Evolutionary conservation across 2,113 vertebrate species (phyloP), one percentile per base, ranked within the genome.

Genomic region (Aplodontia rufa): DNA sequence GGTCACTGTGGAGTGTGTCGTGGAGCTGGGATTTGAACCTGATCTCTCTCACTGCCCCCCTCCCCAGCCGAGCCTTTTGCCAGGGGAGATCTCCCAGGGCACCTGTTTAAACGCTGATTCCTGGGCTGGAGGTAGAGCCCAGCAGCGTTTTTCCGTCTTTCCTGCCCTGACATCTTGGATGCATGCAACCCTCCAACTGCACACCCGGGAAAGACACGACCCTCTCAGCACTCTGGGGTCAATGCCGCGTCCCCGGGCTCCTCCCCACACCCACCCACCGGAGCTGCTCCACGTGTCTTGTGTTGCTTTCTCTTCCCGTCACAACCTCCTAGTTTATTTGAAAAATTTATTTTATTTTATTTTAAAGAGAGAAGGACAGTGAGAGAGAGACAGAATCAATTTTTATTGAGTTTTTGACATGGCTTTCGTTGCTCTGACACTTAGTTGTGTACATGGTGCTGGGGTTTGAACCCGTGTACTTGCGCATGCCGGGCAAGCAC

Each of bases 261-360:
- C 4, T 26, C 19, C 79, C 22, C 1, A 5, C 32, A 14, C 7
- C 66, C 35, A 37, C 14, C 42, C 35, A 1, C 4, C 5, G 16
- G 12, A 11, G 42, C 28, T 30, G 24, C 3, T 14, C 26, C 4
- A 1, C 13, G 8, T 17, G 55, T 19, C 22, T 0, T 13, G 3
- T 26, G 37, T 37, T 13, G 30, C 42, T 32, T n/a, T 87, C 32
- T 64, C n/a, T 75, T 79, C 32, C 32, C 30, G 10, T 60, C 2
- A 11, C 26, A n/a, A n/a, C n/a, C n/a, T n/a, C n/a, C n/a, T n/a
- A n/a, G n/a, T n/a, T n/a, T n/a, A n/a, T n/a, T n/a, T n/a, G n/a
- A n/a, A n/a, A n/a, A n/a, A n/a, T n/a, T n/a, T n/a, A n/a, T n/a
- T n/a, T n/a, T n/a, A n/a, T n/a, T n/a, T n/a, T n/a, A n/a, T n/a